Evolutionary conservation across 2,888 invertebrate species (phyloP).

Genomic region (Syrphus vitripennis): DNA sequence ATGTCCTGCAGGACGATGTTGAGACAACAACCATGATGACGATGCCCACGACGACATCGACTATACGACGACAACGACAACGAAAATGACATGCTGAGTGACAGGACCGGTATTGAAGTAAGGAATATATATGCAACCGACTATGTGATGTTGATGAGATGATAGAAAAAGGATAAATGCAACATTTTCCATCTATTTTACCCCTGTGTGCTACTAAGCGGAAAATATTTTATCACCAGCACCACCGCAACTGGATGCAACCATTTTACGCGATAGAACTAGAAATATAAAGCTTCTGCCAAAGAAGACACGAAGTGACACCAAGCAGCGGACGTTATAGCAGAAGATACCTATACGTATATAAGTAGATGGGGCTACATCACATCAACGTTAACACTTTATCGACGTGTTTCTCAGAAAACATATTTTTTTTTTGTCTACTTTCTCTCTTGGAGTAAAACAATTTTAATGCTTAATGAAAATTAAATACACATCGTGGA

Average conservation of each 20-base stretch:
- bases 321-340: neutral
- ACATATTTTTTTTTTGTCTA: neutral
- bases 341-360: neutral
- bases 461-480: conserved; percentile 55
- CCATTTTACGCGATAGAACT: conserved; percentile 18
- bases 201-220: conserved; percentile 24
- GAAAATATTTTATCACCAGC: conserved; percentile 56
- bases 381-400: neutral
- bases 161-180: conserved; percentile 1
- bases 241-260: conserved; percentile 32
- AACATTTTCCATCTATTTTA: conserved; percentile 19
- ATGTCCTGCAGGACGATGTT: neutral
- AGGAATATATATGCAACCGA: neutral
- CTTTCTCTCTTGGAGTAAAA: neutral
- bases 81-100: neutral
- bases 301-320: too few species aligned
- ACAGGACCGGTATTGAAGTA: neutral
- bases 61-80: neutral
- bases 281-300: neutral
- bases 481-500: neutral
- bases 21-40: neutral
- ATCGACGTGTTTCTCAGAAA: neutral
- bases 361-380: too few species aligned
- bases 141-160: neutral
- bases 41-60: too few species aligned